Base-by-base conservation (phyloP, 2,113 vertebrate species). In the Eira barbara region DNA sequence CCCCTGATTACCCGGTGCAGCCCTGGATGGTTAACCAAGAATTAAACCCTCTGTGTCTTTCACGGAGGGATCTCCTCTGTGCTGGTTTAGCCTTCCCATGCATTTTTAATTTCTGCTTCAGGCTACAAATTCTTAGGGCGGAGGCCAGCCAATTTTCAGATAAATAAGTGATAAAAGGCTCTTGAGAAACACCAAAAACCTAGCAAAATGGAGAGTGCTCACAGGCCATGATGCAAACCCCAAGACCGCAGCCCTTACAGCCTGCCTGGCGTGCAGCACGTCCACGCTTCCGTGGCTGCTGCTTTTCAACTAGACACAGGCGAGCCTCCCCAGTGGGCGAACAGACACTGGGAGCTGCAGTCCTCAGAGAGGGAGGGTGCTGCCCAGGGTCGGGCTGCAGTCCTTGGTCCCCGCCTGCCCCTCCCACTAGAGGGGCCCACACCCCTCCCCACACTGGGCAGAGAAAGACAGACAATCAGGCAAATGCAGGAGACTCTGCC, bases 261-360 rank as follows among this genome's bases (percentile, higher is more conserved):
- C 17, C 67, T 4, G 67, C 7, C 7, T 20, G 34, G 18, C 4
- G 5, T 13, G 1, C 12, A 63, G 12, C 12, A 11, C 27, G 2
- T 13, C 2, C 27, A 6, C 61, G 1, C 61, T 6, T 63, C 67
- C 8, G 34, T n/a, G 34, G 3, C 8, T 36, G 67, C 67, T 69
- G 67, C 17, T 18, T 8, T 4, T 20, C 17, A n/a, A 69, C 67
- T 4, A 69, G 18, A 36, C 34, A 21, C 34, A 36, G 67, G 67
- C 7, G 7, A 69, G 34, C 65, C 67, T 36, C 34, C 4, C 18
- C 7, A 20, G 61, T 7, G 15, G 17, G 34, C 3, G 18, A 6
- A 34, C 25, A 27, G 25, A 63, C 34, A n/a, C 34, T 3, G 7
- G 1, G 65, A 18, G 65, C 20, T 15, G 15, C 31, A 27, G 65